phyloP scores from a whole-genome alignment of 2,797 vertebrate genomes.

The Anabacerthia variegaticeps region DNA sequence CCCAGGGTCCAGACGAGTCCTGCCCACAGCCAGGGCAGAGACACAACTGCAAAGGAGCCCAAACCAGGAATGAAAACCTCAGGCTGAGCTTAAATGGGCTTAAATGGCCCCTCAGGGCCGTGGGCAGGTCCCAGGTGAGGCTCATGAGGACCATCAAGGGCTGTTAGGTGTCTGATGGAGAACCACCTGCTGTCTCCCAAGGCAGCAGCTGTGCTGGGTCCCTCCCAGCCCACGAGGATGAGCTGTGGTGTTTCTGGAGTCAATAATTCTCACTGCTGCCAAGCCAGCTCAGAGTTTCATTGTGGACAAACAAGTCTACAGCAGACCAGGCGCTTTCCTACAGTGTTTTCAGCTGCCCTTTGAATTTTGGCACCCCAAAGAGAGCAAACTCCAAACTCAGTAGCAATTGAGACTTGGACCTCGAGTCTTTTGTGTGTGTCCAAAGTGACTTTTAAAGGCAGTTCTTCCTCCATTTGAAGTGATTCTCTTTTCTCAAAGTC shows the following conservation, averaged over 20 bases:
- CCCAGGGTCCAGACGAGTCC: fast-evolving
- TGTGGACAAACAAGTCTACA: neutral
- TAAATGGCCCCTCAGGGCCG: neutral
- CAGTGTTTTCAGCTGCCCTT: neutral
- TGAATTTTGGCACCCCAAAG: neutral
- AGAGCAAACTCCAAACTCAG: neutral
- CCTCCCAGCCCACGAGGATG: neutral
- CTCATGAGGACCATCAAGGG: neutral
- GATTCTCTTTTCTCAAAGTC: neutral
- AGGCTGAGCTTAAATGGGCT: too few species aligned
- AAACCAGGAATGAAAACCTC: fast-evolving
- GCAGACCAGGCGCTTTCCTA: neutral
- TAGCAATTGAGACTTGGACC: neutral
- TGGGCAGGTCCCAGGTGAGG: fast-evolving
- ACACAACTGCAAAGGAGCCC: fast-evolving
- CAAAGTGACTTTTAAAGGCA: neutral
- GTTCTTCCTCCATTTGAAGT: neutral
- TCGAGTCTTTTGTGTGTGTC: neutral
- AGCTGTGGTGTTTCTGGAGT: neutral
- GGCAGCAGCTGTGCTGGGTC: neutral
- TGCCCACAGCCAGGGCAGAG: fast-evolving
- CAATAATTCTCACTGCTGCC: fast-evolving
- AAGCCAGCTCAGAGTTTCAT: neutral
- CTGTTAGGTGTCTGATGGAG: neutral
- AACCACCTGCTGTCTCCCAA: fast-evolving